Evolutionary conservation across 1,140 invertebrate genomes (phyloP).

Genomic region (Gerris buenoi): DNA sequence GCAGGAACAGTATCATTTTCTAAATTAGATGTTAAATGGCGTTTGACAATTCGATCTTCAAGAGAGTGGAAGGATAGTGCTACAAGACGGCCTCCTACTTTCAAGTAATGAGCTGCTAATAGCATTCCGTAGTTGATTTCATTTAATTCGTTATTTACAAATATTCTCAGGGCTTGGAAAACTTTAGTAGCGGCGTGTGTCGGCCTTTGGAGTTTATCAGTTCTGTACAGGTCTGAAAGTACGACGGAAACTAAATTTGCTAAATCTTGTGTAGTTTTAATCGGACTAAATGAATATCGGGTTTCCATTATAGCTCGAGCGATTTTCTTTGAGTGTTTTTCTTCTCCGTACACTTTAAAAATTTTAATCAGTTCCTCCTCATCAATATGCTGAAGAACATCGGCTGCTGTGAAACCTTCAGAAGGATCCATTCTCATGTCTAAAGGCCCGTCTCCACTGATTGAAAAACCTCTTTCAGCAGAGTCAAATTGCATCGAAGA

Average conservation of each 20-base stretch:
- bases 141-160: constrained; percentile 94
- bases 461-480: constrained; percentile 64
- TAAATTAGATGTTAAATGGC: constrained; percentile 47
- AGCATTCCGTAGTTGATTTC: constrained; percentile 82
- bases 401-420: constrained; percentile 60
- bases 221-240: constrained; percentile 35
- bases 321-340: constrained; percentile 72
- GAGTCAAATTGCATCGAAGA: constrained; percentile 90
- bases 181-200: constrained; percentile 77
- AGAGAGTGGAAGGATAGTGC: constrained; percentile 82
- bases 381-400: constrained; percentile 63
- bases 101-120: constrained; percentile 60
- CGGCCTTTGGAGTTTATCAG: constrained; percentile 58
- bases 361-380: constrained; percentile 67
- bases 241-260: constrained; percentile 58
- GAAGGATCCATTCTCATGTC: constrained; percentile 92
- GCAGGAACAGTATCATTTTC: constrained; percentile 44
- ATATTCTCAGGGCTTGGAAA: constrained; percentile 87
- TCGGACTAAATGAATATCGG: constrained; percentile 60
- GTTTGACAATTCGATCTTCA: constrained; percentile 89
- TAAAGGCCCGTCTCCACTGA: constrained; percentile 68
- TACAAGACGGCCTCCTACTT: constrained; percentile 56
- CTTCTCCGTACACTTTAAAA: constrained; percentile 80
- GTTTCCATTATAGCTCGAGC: constrained; percentile 75
- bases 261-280: constrained; percentile 71